Evolutionary conservation across 2,888 invertebrate genomes (phyloP).

Genomic region (Agapostemon virescens): DNA sequence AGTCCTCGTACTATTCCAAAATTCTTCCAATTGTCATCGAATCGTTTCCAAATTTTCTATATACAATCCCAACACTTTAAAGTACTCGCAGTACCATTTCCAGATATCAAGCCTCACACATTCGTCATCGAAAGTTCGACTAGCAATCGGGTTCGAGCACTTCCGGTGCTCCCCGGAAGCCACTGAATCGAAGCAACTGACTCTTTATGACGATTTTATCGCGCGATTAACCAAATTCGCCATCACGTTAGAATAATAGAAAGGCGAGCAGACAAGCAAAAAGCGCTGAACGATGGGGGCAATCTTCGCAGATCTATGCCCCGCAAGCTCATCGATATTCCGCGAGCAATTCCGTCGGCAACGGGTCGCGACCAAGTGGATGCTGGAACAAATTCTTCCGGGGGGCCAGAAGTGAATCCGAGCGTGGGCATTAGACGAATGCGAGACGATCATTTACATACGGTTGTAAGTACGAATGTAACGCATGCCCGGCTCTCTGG

Average conservation of each 20-base stretch:
- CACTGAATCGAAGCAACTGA: not conserved
- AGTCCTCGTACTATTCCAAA: too few relatives aligned
- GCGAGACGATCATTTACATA: slow-evolving; percentile 48
- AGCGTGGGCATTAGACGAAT: slow-evolving; percentile 31
- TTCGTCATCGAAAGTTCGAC: not conserved
- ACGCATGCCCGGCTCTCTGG: not conserved
- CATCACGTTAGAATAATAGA: not conserved
- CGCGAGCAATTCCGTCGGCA: slow-evolving; percentile 2
- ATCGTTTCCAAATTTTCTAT: too few relatives aligned
- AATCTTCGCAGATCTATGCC: slow-evolving; percentile 8
- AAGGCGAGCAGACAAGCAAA: not conserved
- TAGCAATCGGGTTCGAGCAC: not conserved
- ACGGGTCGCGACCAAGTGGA: slow-evolving; percentile 23
- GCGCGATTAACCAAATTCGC: not conserved
- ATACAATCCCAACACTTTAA: too few relatives aligned
- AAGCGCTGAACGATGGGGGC: not conserved
- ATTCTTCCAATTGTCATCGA: too few relatives aligned
- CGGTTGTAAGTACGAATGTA: slow-evolving; percentile 35
- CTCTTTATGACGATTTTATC: not conserved
- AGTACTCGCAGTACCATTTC: too few relatives aligned
- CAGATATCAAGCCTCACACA: too few relatives aligned
- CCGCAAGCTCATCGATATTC: slow-evolving; percentile 39
- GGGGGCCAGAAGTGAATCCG: not conserved
- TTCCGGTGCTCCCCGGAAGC: too few relatives aligned
- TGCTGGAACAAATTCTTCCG: slow-evolving; percentile 40